Evolutionary conservation across 2,113 vertebrate species (phyloP).

Genomic region (Aphelocoma coerulescens): DNA sequence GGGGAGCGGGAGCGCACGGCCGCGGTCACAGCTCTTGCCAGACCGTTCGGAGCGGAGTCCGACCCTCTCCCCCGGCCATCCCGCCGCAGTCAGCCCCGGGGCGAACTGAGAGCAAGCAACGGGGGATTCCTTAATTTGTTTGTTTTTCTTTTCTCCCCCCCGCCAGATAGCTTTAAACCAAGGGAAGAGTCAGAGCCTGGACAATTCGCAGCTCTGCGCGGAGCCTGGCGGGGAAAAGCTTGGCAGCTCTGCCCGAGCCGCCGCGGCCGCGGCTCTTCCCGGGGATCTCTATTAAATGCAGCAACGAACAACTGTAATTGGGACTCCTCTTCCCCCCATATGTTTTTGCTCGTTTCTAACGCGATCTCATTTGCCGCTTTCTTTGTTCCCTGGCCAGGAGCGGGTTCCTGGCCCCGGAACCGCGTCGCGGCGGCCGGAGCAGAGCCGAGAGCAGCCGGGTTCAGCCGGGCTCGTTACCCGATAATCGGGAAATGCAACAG

Average conservation of each 20-base stretch:
- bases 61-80: not conserved
- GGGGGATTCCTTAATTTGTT: not conserved
- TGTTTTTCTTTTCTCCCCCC: not conserved
- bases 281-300: not conserved
- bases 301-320: not conserved
- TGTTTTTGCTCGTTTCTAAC: not conserved
- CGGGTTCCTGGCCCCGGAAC: not conserved
- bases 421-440: not conserved
- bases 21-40: not conserved
- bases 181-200: not conserved
- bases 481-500: not conserved
- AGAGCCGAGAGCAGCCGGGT: not conserved
- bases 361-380: not conserved
- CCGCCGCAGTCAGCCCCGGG: not conserved
- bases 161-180: not conserved
- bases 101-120: not conserved
- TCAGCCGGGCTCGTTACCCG: not conserved
- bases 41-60: not conserved
- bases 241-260: not conserved
- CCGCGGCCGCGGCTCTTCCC: not conserved
- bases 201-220: not conserved
- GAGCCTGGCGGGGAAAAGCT: not conserved
- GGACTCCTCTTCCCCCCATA: not conserved
- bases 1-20: not conserved
- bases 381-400: not conserved